phyloP scores from a whole-genome alignment of 1,140 invertebrate species.

The Drosophila gunungcola region DNA sequence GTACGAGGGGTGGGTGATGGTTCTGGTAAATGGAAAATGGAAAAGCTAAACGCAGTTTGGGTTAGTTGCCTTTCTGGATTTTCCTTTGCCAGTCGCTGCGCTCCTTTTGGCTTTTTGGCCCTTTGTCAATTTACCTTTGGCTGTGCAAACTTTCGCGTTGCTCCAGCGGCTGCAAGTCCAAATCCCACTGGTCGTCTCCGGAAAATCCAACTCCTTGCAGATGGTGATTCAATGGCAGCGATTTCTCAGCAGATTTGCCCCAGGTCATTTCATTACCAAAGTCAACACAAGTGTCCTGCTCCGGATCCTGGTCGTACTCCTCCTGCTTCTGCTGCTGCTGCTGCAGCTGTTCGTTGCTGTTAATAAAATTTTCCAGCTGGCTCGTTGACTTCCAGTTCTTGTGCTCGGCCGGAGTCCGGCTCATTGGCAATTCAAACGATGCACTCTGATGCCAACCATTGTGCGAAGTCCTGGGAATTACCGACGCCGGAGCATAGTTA shows the following conservation, averaged over 20 bases:
- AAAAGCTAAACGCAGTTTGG: slow-evolving; percentile 48
- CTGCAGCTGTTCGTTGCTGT: slow-evolving; percentile 54
- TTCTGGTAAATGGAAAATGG: slow-evolving; percentile 15
- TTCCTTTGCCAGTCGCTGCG: slow-evolving; percentile 7
- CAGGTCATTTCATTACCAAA: slow-evolving; percentile 80
- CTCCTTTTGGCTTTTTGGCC: slow-evolving; percentile 18
- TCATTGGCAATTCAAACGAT: slow-evolving; percentile 16
- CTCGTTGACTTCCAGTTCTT: slow-evolving; percentile 67
- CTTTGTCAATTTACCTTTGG: slow-evolving; percentile 77
- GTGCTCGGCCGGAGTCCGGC: slow-evolving; percentile 35
- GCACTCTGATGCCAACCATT: slow-evolving; percentile 23
- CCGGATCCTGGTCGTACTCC: slow-evolving; percentile 11
- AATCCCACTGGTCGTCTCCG: slow-evolving; percentile 36
- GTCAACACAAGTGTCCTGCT: slow-evolving; percentile 67
- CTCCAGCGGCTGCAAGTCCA: slow-evolving; percentile 23
- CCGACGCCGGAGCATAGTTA: not conserved
- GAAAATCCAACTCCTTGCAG: slow-evolving; percentile 37
- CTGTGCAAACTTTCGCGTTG: slow-evolving; percentile 68
- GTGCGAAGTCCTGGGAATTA: slow-evolving; percentile 14
- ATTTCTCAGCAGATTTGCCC: slow-evolving; percentile 73
- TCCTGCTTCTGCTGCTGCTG: slow-evolving; percentile 34
- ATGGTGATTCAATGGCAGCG: slow-evolving; percentile 72
- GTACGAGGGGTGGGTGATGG: not conserved
- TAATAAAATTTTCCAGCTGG: slow-evolving; percentile 79
- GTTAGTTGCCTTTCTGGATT: slow-evolving; percentile 37